Evolutionary conservation across 23 tunicate species (phyloP).

Genomic region (Halocynthia aurantium): DNA sequence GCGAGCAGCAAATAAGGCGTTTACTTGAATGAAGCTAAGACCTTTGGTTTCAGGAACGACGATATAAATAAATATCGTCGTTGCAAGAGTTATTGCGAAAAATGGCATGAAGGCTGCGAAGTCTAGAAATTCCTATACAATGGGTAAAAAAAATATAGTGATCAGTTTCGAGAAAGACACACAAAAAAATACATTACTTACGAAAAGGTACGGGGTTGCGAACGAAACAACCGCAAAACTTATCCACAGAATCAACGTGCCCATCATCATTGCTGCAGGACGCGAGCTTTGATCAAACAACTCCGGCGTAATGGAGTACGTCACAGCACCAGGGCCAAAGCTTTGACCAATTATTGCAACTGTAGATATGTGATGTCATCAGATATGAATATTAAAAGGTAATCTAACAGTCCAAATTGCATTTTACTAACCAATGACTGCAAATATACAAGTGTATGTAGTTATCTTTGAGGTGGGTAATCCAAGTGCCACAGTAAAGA

Average conservation of each 20-base stretch:
- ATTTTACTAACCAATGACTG: no score
- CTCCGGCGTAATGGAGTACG: conserved; percentile 33
- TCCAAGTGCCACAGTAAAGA: no score
- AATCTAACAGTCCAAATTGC: no score
- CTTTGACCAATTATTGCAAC: conserved; percentile 31
- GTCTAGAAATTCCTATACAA: conserved; percentile 25
- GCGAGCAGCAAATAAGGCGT: no score
- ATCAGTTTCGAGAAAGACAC: not conserved
- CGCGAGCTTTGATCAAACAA: conserved; percentile 41
- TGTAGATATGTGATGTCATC: not conserved
- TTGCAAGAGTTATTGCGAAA: not conserved
- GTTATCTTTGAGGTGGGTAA: no score
- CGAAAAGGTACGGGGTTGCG: conserved; percentile 43
- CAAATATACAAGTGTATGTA: no score
- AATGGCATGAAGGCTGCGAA: conserved; percentile 43
- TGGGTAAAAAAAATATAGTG: not conserved
- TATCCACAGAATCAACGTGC: conserved; percentile 21
- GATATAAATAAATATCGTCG: conserved; percentile 7
- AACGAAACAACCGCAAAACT: conserved; percentile 29
- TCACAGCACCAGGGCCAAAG: conserved; percentile 26
- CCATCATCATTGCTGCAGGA: conserved; percentile 46
- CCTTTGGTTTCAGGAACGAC: conserved; percentile 54
- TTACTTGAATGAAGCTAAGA: no score
- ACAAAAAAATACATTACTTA: conserved; percentile 13
- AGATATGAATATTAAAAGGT: not conserved